These are phyloP conservation scores for Stercorarius parasiticus DNA, from an alignment of 2,113 vertebrate species.

Conservation along the genomic window DNA sequence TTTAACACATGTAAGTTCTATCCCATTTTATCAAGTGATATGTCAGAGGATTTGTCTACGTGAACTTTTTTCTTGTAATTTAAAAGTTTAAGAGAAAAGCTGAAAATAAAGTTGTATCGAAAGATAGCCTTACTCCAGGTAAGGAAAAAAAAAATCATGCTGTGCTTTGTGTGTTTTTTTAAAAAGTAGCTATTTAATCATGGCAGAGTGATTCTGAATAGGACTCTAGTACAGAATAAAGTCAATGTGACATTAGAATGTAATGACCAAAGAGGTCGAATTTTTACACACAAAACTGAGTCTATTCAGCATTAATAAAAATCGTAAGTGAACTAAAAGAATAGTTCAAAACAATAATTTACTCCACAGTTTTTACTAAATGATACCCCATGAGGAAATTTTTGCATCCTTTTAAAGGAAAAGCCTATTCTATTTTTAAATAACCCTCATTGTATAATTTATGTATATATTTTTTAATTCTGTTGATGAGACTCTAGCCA, in stretches of 20 bases:
- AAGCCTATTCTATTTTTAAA: not conserved
- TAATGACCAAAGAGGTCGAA: not conserved
- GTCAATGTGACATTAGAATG: not conserved
- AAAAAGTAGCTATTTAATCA: not conserved
- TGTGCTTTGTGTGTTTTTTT: not conserved
- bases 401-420: not conserved
- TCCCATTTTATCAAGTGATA: constrained; percentile 20
- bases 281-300: not conserved
- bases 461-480: not conserved
- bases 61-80: not conserved
- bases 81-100: not conserved
- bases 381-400: not conserved
- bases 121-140: not conserved
- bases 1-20: constrained; percentile 42
- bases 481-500: not conserved
- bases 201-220: not conserved
- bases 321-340: not conserved
- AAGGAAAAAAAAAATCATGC: not conserved
- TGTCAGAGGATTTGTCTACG: not conserved
- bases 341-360: not conserved
- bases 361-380: not conserved
- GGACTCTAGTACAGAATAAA: not conserved
- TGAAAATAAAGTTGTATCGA: not conserved
- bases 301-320: not conserved
- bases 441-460: not conserved